These are phyloP conservation scores for Argynnis bischoffii DNA, from an alignment of 2,888 invertebrate species.

Conservation along the genomic window DNA sequence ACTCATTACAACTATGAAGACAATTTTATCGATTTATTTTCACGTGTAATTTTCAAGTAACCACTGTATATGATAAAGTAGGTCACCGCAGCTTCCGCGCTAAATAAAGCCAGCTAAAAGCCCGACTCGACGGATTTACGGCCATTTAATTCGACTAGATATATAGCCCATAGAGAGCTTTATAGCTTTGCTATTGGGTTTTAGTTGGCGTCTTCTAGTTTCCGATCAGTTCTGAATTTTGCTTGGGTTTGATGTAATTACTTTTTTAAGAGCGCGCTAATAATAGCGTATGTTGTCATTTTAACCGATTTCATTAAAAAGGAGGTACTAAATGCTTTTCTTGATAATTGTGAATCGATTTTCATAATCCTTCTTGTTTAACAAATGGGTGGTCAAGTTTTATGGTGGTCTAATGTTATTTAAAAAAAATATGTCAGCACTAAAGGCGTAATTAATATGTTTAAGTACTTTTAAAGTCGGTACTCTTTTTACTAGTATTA, in stretches of 20 bases:
- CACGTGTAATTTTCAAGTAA: constrained; percentile 14
- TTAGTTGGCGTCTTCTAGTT: constrained; percentile 22
- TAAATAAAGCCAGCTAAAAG: constrained; percentile 62
- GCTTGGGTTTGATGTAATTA: constrained; percentile 9
- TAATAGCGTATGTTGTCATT: constrained; percentile 12
- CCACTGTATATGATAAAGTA: constrained; percentile 45
- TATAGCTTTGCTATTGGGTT: constrained; percentile 47
- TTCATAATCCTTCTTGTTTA: no score
- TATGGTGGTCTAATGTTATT: no score
- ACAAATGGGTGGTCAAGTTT: no score
- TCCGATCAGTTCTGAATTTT: constrained; percentile 22
- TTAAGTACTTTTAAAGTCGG: not conserved
- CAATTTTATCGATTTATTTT: constrained; percentile 1
- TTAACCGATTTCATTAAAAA: not conserved
- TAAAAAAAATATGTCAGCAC: no score
- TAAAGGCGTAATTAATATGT: no score
- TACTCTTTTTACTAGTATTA: no score
- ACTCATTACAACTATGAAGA: not conserved
- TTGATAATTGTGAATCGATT: no score
- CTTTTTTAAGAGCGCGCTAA: constrained; percentile 6
- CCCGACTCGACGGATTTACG: constrained; percentile 68
- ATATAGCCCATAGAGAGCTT: constrained; percentile 61
- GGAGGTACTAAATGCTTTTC: no score
- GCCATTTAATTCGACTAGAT: constrained; percentile 67
- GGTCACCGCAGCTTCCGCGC: constrained; percentile 62